These are phyloP conservation scores for Oenanthe melanoleuca DNA, from an alignment of 2,113 vertebrate species.

Conservation along the genomic window DNA sequence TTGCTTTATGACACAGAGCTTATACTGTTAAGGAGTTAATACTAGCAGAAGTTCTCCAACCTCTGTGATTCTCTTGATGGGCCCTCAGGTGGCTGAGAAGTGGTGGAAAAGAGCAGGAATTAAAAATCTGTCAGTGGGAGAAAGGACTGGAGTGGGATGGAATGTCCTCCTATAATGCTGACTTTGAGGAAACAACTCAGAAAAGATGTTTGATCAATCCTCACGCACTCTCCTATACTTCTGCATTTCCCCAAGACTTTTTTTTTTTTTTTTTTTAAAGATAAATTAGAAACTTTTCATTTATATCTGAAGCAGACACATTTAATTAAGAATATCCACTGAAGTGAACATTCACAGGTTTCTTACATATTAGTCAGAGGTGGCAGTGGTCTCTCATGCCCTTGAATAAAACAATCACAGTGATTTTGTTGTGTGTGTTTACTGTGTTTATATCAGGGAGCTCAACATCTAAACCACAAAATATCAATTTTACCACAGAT, in stretches of 20 bases:
- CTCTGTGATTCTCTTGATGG: background rate
- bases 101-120: background rate
- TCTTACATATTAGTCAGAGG: too few relatives aligned
- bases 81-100: background rate
- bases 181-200: too few relatives aligned
- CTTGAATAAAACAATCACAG: too few relatives aligned
- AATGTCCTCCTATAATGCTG: background rate
- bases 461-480: background rate
- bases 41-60: background rate
- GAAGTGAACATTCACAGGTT: too few relatives aligned
- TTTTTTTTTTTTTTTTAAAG: too few relatives aligned
- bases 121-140: background rate
- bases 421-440: background rate
- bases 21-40: background rate
- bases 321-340: too few relatives aligned
- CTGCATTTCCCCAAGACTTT: too few relatives aligned
- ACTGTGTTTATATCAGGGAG: background rate
- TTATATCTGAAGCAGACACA: too few relatives aligned
- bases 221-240: too few relatives aligned
- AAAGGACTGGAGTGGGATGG: background rate
- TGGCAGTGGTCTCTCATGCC: too few relatives aligned
- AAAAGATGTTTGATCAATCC: too few relatives aligned
- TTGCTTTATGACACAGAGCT: accelerated
- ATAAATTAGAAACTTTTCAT: too few relatives aligned
- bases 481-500: background rate